A percentile compares a stretch with the other conserved stretches of the same genome.
Conservation (phyloP, 2,113 vertebrate genomes). For the Pica pica region DNA sequence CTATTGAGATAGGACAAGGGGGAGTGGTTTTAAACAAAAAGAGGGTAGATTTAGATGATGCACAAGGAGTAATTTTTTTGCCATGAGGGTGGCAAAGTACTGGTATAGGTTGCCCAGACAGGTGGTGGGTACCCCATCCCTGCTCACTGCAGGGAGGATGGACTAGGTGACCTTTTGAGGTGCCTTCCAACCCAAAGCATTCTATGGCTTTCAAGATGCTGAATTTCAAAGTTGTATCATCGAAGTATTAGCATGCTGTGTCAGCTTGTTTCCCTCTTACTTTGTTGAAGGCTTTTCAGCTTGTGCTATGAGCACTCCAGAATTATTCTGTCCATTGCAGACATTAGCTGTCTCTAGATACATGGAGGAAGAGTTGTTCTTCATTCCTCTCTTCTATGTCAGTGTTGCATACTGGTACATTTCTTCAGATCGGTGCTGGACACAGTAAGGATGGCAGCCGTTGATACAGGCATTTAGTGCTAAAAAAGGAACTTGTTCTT, state of each 20-base stretch:
- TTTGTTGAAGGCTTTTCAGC: not conserved
- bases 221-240: not conserved
- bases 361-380: not conserved
- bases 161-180: not conserved
- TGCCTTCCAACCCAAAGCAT: not conserved
- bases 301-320: not conserved
- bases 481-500: not conserved
- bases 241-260: not conserved
- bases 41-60: not conserved
- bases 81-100: not conserved
- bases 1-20: not conserved
- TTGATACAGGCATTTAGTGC: not conserved
- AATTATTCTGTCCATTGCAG: not conserved
- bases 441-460: not conserved
- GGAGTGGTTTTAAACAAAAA: not conserved
- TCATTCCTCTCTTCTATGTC: not conserved
- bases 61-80: not conserved
- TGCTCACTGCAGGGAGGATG: not conserved
- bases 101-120: not conserved
- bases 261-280: not conserved
- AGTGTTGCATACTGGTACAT: not conserved
- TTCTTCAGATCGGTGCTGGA: not conserved
- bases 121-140: not conserved
- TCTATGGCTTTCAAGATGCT: not conserved
- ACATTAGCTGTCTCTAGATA: not conserved